phyloP scores from a whole-genome alignment of 2,797 vertebrate species.

The Chelon auratus region DNA sequence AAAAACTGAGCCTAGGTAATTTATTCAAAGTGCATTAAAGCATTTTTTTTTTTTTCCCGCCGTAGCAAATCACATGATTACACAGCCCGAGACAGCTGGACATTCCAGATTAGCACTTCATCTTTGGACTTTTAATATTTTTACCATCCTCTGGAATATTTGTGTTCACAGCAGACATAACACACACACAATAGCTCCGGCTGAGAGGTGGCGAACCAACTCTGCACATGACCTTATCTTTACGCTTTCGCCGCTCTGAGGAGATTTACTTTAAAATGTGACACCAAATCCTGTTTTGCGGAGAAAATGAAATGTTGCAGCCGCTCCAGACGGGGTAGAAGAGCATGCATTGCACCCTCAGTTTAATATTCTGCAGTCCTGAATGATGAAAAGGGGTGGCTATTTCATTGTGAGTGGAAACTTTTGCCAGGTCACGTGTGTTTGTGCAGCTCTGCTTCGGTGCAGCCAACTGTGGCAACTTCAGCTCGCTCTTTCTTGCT shows the following conservation, averaged over 20 bases:
- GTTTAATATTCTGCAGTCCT: background rate
- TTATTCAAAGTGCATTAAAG: constrained; percentile 38
- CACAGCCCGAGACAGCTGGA: constrained; percentile 59
- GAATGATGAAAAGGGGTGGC: too few species aligned
- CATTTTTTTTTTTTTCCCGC: background rate
- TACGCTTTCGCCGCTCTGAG: constrained; percentile 20
- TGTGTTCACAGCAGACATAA: constrained; percentile 5
- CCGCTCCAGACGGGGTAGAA: background rate
- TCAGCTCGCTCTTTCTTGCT: background rate
- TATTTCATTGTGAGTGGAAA: too few species aligned
- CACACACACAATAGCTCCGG: constrained; percentile 14
- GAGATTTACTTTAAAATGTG: constrained; percentile 58
- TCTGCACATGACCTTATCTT: constrained; percentile 57
- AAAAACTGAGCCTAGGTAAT: constrained; percentile 22
- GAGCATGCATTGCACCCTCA: background rate
- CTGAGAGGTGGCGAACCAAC: constrained; percentile 52
- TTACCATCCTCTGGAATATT: background rate
- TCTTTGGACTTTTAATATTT: constrained; percentile 20
- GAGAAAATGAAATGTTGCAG: constrained; percentile 28
- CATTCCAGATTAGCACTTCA: constrained; percentile 62
- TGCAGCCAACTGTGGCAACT: background rate
- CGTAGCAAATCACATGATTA: constrained; percentile 44
- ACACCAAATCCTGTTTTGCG: constrained; percentile 58
- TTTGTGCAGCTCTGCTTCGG: too few species aligned
- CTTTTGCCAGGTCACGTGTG: too few species aligned